Percentiles rank a stretch among this genome's conserved stretches.
These are phyloP conservation scores for Tribolium madens DNA, from an alignment of 1,140 invertebrate genomes.

Conservation along the genomic window DNA sequence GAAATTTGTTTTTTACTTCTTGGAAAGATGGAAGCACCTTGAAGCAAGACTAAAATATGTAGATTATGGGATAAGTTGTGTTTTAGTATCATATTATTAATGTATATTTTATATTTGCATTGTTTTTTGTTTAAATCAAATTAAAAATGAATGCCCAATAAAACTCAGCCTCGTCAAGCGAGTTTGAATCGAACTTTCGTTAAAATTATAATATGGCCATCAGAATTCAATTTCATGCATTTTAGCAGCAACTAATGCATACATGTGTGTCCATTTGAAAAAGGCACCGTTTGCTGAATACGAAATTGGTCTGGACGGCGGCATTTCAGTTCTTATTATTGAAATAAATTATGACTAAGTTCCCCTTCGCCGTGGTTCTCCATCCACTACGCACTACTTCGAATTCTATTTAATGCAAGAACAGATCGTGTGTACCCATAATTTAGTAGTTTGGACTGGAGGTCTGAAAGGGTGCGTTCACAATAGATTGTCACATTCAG, in stretches of 20 bases:
- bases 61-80: too few relatives aligned
- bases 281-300: slow-evolving; percentile 12
- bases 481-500: slow-evolving; percentile 56
- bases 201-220: neutral
- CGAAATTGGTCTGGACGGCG: neutral
- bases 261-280: neutral
- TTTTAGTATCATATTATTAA: too few relatives aligned
- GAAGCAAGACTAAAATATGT: too few relatives aligned
- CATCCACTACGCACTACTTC: slow-evolving; percentile 13
- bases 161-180: neutral
- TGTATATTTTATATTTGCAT: neutral
- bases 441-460: slow-evolving; percentile 26
- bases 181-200: neutral
- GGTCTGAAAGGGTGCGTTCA: slow-evolving; percentile 42
- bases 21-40: too few relatives aligned
- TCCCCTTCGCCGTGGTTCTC: neutral
- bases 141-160: neutral
- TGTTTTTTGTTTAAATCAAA: neutral
- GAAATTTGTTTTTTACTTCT: too few relatives aligned
- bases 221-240: slow-evolving; percentile 23
- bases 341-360: slow-evolving; percentile 15
- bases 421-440: slow-evolving; percentile 36
- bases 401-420: slow-evolving; percentile 30
- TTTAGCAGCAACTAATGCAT: neutral
- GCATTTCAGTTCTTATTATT: neutral